Evolutionary conservation across 1,140 invertebrate species (phyloP).

Genomic region (Drosophila malerkotliana): DNA sequence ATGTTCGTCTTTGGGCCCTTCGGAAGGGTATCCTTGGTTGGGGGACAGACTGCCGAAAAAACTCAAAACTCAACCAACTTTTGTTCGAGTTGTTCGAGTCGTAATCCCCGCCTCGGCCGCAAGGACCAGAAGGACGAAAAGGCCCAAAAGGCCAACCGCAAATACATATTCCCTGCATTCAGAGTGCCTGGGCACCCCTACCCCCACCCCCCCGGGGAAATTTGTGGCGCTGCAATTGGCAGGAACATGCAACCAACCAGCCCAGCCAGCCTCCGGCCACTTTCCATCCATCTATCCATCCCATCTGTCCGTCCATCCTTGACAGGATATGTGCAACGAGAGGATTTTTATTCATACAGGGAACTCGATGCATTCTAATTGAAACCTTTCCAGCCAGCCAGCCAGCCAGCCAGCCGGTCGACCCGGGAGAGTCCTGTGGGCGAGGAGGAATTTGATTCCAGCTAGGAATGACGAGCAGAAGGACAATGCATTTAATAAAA

Average conservation of each 20-base stretch:
- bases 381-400: not conserved
- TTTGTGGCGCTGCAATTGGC: conserved; percentile 20
- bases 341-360: not conserved
- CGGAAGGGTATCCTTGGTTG: too few species aligned
- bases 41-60: conserved; percentile 5
- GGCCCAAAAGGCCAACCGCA: conserved; percentile 23
- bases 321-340: not conserved
- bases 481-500: too few species aligned
- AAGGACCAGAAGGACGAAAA: not conserved
- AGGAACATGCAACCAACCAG: not conserved
- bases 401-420: not conserved
- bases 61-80: conserved; percentile 5
- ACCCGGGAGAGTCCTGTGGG: not conserved
- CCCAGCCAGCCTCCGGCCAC: not conserved
- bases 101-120: conserved; percentile 1
- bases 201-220: not conserved
- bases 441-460: not conserved
- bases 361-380: not conserved
- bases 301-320: not conserved
- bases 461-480: too few species aligned
- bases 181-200: not conserved
- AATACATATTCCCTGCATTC: conserved; percentile 4
- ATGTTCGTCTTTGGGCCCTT: too few species aligned
- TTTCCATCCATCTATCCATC: not conserved
- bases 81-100: too few species aligned